Base-by-base conservation (phyloP, 2,797 vertebrate species). In the Euthynnus affinis region DNA sequence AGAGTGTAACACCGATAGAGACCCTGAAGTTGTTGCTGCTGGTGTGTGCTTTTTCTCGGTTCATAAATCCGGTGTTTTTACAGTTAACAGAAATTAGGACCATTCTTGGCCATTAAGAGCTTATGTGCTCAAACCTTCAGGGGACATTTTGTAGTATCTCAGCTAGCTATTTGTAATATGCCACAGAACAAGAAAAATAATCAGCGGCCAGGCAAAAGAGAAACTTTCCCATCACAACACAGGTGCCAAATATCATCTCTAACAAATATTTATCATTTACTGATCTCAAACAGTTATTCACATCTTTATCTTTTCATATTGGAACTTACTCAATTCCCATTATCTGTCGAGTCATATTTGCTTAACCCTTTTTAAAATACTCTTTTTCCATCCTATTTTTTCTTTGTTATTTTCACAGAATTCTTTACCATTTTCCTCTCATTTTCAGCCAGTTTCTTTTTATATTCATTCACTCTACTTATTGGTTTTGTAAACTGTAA, bases 71-170 rank as follows among this genome's bases (percentile, higher is more conserved):
- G 69, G 79, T 84, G 82, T 85, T 85, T 86, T 82, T 80, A 86
- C 82, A 83, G 83, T 90, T 85, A 89, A 83, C 61, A 85, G 76
- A 87, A 92, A 92, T 89, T 86, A 84, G 84, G 78, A 84, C 78
- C 82, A 78, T 82, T 88, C 73, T 84, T 83, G 76, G 82, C 86
- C 75, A 85, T 87, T 88, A 92, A 66, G 67, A 81, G 82, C 68
- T 71, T 83, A 74, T 83, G 83, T 67, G 80, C n/a, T 55, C 64
- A 78, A 8, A 86, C 85, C 81, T 87, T 81, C 74, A 80, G 86
- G 87, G 86, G 60, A 86, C 74, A 80, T 86, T 90, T 88, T 89
- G 82, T 65, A 59, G 80, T 77, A 84, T 81, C 77, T 81, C 64
- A 52, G 67, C 69, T 55, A 82, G 64, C 56, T 73, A 81, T 82